Percentiles rank a stretch among this genome's conserved stretches.
These are phyloP conservation scores for Chanos chanos DNA, from an alignment of 2,797 vertebrate genomes.

Conservation along the genomic window DNA sequence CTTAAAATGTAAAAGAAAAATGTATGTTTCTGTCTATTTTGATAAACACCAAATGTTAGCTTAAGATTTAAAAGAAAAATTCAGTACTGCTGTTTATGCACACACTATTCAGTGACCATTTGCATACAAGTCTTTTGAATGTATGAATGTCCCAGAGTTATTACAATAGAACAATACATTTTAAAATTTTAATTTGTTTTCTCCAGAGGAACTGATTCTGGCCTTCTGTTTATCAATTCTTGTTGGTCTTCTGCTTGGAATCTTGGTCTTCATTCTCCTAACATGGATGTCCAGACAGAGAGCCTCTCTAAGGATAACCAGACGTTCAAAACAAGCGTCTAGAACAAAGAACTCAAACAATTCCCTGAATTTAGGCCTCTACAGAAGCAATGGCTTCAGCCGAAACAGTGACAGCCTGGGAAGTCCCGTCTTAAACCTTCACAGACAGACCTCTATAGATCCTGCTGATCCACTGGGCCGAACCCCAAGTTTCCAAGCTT, in stretches of 20 bases:
- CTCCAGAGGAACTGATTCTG: constrained; percentile 80
- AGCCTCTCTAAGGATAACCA: constrained; percentile 85
- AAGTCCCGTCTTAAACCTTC: constrained; percentile 82
- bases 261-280: constrained; percentile 81
- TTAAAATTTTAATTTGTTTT: constrained; percentile 24
- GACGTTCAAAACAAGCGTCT: constrained; percentile 67
- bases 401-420: constrained; percentile 67
- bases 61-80: too few relatives aligned
- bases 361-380: constrained; percentile 72
- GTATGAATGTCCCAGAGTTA: too few relatives aligned
- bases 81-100: too few relatives aligned
- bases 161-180: constrained; percentile 30
- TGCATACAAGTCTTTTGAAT: too few relatives aligned
- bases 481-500: constrained; percentile 81
- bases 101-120: constrained; percentile 33
- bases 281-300: constrained; percentile 82
- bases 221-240: constrained; percentile 89
- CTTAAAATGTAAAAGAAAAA: too few relatives aligned
- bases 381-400: constrained; percentile 83
- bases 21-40: too few relatives aligned
- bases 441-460: constrained; percentile 87
- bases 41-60: too few relatives aligned
- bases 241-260: constrained; percentile 85
- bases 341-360: constrained; percentile 53
- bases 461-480: constrained; percentile 85